Conservation (phyloP, 2,888 invertebrate species). For the Amblyjoppa fuscipennis region DNA sequence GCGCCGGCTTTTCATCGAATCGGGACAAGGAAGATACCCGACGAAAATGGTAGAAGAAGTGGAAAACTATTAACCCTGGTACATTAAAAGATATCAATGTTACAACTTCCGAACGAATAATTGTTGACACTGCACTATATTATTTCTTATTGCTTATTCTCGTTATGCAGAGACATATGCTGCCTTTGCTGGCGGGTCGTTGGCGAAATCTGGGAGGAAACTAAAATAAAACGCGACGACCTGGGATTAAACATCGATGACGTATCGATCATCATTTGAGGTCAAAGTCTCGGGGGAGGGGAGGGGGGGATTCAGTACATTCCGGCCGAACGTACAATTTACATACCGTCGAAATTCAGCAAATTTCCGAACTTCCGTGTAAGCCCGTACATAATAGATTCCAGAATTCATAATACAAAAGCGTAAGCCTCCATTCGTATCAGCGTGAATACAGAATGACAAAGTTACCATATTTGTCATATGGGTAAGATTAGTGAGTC, state of each 20-base stretch:
- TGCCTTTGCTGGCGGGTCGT: too few relatives aligned
- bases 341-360: not conserved
- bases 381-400: not conserved
- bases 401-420: not conserved
- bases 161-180: too few relatives aligned
- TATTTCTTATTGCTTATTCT: not conserved
- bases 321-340: not conserved
- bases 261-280: not conserved
- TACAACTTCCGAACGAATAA: not conserved
- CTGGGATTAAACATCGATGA: not conserved
- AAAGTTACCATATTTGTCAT: not conserved
- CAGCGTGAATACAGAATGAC: not conserved
- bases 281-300: not conserved
- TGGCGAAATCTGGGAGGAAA: too few relatives aligned
- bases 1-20: not conserved
- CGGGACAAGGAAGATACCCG: not conserved
- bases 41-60: not conserved
- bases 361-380: not conserved
- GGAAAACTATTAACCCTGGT: too few relatives aligned
- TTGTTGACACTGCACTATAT: not conserved
- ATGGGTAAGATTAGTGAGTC: not conserved
- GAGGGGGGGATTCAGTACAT: not conserved
- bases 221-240: not conserved
- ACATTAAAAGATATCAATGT: too few relatives aligned
- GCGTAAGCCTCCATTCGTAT: not conserved